Evolutionary conservation across 2,888 invertebrate genomes (phyloP).

Genomic region (Polydrusus pterygomalis): DNA sequence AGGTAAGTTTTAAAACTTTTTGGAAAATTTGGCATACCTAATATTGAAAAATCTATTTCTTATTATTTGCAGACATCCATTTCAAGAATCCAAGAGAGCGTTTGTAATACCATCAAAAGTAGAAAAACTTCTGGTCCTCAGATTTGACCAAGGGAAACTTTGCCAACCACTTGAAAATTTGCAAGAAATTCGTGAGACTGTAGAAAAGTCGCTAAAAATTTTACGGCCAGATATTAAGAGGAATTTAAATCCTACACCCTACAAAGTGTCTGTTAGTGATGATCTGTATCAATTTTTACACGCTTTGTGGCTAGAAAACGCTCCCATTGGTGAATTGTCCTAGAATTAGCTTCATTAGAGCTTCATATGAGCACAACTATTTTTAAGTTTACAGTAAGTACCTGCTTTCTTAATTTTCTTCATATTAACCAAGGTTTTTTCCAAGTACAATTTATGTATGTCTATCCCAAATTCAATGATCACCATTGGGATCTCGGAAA

Average conservation of each 20-base stretch:
- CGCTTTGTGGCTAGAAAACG: constrained; percentile 96
- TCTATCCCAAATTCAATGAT: too few species aligned
- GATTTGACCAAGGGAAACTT: constrained; percentile 90
- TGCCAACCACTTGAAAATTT: constrained; percentile 80
- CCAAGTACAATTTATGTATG: too few species aligned
- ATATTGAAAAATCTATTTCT: background rate
- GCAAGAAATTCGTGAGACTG: constrained; percentile 84
- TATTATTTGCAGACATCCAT: constrained; percentile 84
- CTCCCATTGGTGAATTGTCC: constrained; percentile 96
- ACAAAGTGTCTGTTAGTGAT: constrained; percentile 96
- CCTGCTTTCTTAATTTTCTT: too few species aligned
- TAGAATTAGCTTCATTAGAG: constrained; percentile 67
- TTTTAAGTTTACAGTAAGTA: too few species aligned
- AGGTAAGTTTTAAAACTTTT: constrained; percentile 58
- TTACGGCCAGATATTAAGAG: constrained; percentile 95
- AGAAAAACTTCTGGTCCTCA: constrained; percentile 86
- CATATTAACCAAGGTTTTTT: too few species aligned
- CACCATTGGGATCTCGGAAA: too few species aligned
- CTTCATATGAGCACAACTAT: too few species aligned
- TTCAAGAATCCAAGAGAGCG: constrained; percentile 96
- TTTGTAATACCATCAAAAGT: constrained; percentile 94
- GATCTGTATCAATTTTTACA: constrained; percentile 95
- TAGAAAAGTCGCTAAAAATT: constrained; percentile 85
- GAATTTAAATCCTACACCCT: constrained; percentile 98
- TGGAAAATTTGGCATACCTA: background rate